phyloP scores from a whole-genome alignment of 2,888 invertebrate genomes.

The Brachypterus glaber region DNA sequence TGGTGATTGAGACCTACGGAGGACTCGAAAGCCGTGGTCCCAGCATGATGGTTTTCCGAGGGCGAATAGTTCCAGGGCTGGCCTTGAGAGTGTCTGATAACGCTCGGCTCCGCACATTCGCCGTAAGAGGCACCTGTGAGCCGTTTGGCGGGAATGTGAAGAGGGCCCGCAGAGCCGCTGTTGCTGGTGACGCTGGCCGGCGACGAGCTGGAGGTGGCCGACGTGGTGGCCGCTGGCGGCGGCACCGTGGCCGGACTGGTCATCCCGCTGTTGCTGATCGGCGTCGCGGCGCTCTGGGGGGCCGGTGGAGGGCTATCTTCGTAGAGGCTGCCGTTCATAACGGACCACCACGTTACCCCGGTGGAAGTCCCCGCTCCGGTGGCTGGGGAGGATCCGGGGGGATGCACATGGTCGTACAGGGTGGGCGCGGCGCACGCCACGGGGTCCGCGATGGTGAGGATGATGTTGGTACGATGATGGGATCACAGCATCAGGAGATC shows the following conservation, averaged over 20 bases:
- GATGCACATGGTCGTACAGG: conserved; percentile 72
- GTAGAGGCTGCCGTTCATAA: conserved; percentile 76
- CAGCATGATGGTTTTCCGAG: conserved; percentile 46
- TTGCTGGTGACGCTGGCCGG: conserved; percentile 53
- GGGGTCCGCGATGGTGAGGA: conserved; percentile 61
- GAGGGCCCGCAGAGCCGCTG: conserved; percentile 64
- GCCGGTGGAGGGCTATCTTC: conserved; percentile 57
- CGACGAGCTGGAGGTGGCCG: conserved; percentile 55
- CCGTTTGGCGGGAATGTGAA: conserved; percentile 85
- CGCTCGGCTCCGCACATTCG: conserved; percentile 53
- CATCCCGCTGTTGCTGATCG: conserved; percentile 48
- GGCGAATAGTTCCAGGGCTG: conserved; percentile 68
- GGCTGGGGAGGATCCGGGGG: conserved; percentile 64
- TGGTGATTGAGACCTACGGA: conserved; percentile 53
- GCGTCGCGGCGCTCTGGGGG: conserved; percentile 43
- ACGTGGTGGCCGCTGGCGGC: conserved; percentile 53
- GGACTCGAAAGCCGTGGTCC: conserved; percentile 47
- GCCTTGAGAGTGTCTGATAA: conserved; percentile 64
- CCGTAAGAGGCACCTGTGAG: conserved; percentile 46
- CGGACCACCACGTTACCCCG: conserved; percentile 77
- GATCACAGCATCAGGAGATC: conserved; percentile 35
- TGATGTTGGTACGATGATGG: conserved; percentile 41
- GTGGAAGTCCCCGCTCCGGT: conserved; percentile 74
- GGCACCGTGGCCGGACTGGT: conserved; percentile 40
- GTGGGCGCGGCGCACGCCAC: conserved; percentile 68